phyloP scores from a whole-genome alignment of 2,797 vertebrate species.

The Sebastolobus altivelis region DNA sequence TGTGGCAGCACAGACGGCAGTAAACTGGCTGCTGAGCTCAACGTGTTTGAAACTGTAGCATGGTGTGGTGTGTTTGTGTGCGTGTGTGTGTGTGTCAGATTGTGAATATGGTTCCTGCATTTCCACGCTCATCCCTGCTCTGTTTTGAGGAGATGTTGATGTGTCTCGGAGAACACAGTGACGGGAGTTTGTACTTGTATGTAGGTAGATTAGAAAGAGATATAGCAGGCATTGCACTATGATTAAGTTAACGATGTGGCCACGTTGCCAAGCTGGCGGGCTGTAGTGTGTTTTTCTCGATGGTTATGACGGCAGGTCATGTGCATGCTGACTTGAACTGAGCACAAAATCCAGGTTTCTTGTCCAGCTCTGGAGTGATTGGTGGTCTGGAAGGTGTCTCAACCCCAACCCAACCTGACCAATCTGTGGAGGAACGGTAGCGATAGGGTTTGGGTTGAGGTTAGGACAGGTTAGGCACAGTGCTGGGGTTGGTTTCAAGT shows the following conservation, averaged over 20 bases:
- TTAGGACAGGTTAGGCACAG: conserved; percentile 8
- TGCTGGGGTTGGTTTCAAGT: conserved; percentile 23
- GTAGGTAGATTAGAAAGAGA: conserved; percentile 60
- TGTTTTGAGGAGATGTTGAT: conserved; percentile 31
- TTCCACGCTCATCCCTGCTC: conserved; percentile 40
- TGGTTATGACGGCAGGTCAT: conserved; percentile 48
- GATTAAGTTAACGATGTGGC: conserved; percentile 45
- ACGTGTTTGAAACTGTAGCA: conserved; percentile 37
- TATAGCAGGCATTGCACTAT: conserved; percentile 76
- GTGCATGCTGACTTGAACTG: conserved; percentile 41
- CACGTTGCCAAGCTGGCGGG: neutral
- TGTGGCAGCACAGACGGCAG: conserved; percentile 15
- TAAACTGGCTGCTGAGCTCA: conserved; percentile 3
- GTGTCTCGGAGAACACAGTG: conserved; percentile 43
- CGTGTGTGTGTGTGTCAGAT: conserved; percentile 15
- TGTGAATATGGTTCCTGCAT: conserved; percentile 46
- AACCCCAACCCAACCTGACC: neutral
- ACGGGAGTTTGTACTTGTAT: conserved; percentile 46
- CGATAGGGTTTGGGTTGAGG: neutral
- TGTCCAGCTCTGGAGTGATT: conserved; percentile 24
- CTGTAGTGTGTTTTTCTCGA: conserved; percentile 29
- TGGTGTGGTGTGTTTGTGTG: neutral
- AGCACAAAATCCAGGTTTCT: conserved; percentile 56
- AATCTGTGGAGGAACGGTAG: neutral
- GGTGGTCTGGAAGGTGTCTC: conserved; percentile 8